Conservation (phyloP, 1,140 invertebrate species). For the Drosophila navojoa region DNA sequence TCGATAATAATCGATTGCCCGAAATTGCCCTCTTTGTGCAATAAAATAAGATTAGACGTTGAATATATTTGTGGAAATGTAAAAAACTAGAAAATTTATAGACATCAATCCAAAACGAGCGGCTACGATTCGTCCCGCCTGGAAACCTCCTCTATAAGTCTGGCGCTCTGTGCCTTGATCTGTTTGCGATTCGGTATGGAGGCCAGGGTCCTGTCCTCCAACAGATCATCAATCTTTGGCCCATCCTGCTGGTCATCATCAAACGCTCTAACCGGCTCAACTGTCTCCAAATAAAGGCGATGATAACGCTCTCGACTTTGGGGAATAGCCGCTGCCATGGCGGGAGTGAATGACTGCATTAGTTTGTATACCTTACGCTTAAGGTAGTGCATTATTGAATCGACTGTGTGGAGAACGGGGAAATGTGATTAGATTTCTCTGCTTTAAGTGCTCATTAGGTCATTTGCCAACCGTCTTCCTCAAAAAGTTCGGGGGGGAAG, state of each 20-base stretch:
- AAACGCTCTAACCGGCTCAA: slow-evolving; percentile 10
- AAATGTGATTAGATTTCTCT: background rate
- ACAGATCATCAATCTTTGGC: slow-evolving; percentile 42
- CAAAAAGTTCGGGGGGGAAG: slow-evolving; percentile 59
- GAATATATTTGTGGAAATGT: too few species aligned
- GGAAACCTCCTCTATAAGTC: slow-evolving; percentile 63
- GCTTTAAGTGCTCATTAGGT: too few species aligned
- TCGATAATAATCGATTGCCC: too few species aligned
- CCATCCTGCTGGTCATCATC: slow-evolving; percentile 24
- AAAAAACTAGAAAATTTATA: too few species aligned
- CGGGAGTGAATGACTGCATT: background rate
- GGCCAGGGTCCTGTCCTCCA: slow-evolving; percentile 63
- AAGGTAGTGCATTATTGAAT: background rate
- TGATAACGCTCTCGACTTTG: background rate
- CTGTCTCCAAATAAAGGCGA: background rate
- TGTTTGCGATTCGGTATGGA: slow-evolving; percentile 75
- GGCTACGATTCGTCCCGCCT: slow-evolving; percentile 53
- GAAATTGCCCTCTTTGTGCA: too few species aligned
- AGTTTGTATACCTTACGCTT: slow-evolving; percentile 7
- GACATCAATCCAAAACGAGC: background rate
- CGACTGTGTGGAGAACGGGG: background rate
- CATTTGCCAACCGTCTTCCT: slow-evolving; percentile 60
- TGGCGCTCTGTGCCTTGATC: slow-evolving; percentile 73
- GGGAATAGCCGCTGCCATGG: background rate
- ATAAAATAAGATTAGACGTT: too few species aligned